These are phyloP conservation scores for Hesperia comma DNA, from an alignment of 2,888 invertebrate genomes.

Conservation along the genomic window DNA sequence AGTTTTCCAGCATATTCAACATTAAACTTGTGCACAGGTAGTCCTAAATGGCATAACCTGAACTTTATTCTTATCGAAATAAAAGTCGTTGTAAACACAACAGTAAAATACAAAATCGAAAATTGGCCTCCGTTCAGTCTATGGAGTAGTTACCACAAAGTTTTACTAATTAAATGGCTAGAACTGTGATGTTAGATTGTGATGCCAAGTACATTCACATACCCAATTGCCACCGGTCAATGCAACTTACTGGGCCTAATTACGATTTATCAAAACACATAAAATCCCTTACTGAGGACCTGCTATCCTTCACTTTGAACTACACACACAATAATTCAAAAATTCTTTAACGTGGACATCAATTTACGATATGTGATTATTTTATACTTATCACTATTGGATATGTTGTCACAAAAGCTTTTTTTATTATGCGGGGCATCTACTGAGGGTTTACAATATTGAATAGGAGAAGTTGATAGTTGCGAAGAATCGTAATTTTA, in stretches of 20 bases:
- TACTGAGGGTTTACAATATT: conserved; percentile 18
- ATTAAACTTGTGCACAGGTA: background rate
- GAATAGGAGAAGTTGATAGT: background rate
- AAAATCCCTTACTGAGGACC: background rate
- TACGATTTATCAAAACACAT: conserved; percentile 2
- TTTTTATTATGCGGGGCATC: conserved; percentile 26
- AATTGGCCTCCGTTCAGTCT: conserved; percentile 33
- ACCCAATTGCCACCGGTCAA: conserved; percentile 9
- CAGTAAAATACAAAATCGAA: conserved; percentile 23
- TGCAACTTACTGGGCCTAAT: background rate
- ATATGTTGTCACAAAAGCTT: conserved; percentile 26
- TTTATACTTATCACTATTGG: conserved; percentile 7
- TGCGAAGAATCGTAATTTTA: background rate
- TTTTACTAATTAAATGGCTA: conserved; percentile 26
- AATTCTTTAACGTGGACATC: conserved; percentile 17
- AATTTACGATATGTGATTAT: background rate
- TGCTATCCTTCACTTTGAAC: background rate
- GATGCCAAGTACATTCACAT: conserved; percentile 16
- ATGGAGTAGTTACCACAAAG: conserved; percentile 9
- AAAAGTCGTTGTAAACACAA: conserved; percentile 21
- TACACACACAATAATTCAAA: conserved; percentile 8
- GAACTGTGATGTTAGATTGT: conserved; percentile 29
- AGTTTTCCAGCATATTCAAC: conserved; percentile 7
- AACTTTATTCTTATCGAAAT: conserved; percentile 20
- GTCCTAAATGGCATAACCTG: conserved; percentile 3